Conservation (phyloP, 2,797 vertebrate genomes). For the Periophthalmus magnuspinnatus region DNA sequence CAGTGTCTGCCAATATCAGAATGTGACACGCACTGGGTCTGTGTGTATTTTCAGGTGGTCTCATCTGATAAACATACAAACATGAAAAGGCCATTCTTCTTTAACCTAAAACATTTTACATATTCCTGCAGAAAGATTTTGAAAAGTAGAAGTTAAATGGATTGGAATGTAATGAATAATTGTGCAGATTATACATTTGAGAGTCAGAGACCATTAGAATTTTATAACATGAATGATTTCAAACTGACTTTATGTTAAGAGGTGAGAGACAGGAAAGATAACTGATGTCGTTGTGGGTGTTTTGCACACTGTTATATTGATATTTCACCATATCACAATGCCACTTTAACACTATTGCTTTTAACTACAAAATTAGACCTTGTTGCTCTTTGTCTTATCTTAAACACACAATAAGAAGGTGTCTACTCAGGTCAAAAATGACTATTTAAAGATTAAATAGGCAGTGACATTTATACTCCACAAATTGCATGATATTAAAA, state of each 20-base stretch:
- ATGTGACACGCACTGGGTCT: neutral
- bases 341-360: neutral
- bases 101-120: neutral
- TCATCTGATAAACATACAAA: neutral
- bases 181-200: neutral
- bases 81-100: neutral
- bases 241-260: neutral
- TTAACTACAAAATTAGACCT: neutral
- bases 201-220: neutral
- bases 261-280: too few relatives aligned
- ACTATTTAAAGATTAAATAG: too few relatives aligned
- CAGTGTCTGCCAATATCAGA: constrained; percentile 44
- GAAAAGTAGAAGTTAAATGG: neutral
- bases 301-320: too few relatives aligned
- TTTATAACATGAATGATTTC: neutral
- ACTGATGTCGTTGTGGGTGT: too few relatives aligned
- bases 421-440: too few relatives aligned
- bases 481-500: too few relatives aligned
- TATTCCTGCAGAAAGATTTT: neutral
- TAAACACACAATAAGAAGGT: too few relatives aligned
- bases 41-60: constrained; percentile 4
- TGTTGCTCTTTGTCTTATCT: too few relatives aligned
- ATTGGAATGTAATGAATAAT: neutral
- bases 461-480: too few relatives aligned
- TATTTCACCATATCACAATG: too few relatives aligned